Percentiles rank a stretch among this genome's conserved stretches.
Evolutionary conservation across 2,113 vertebrate species (phyloP).

Genomic region (Solea senegalensis): DNA sequence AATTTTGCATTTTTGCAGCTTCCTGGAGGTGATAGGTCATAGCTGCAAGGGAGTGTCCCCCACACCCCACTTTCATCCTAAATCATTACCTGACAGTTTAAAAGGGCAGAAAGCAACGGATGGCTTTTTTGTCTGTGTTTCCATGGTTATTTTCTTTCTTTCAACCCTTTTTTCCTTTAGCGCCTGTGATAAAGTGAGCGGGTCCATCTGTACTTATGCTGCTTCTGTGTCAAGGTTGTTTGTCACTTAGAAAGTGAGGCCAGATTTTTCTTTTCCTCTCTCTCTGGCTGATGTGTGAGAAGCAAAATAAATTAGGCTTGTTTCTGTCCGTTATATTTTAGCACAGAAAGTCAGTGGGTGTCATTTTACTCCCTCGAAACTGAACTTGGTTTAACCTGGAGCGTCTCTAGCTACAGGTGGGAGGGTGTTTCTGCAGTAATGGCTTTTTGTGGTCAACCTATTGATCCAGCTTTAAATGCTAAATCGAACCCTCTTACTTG

Average conservation of each 20-base stretch:
- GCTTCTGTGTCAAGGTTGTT: constrained; percentile 56
- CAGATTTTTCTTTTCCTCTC: constrained; percentile 9
- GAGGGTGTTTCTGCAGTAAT: constrained; percentile 7
- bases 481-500: not conserved
- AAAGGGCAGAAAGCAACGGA: constrained; percentile 74
- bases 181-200: constrained; percentile 66
- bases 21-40: constrained; percentile 47
- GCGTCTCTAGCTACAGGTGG: constrained; percentile 30
- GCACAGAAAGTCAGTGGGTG: not conserved
- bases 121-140: constrained; percentile 62
- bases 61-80: constrained; percentile 59
- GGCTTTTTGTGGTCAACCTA: constrained; percentile 40
- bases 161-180: constrained; percentile 59
- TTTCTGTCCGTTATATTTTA: constrained; percentile 20
- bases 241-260: constrained; percentile 45
- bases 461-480: constrained; percentile 31
- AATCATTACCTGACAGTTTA: constrained; percentile 79
- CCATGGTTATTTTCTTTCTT: constrained; percentile 72
- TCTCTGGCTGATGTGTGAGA: constrained; percentile 5
- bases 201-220: constrained; percentile 49
- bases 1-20: constrained; percentile 41
- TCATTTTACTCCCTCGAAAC: constrained; percentile 23
- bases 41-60: constrained; percentile 55
- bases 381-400: constrained; percentile 14
- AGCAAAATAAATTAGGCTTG: constrained; percentile 17